phyloP scores from a whole-genome alignment of 2,888 invertebrate species.

The Pardosa pseudoannulata region DNA sequence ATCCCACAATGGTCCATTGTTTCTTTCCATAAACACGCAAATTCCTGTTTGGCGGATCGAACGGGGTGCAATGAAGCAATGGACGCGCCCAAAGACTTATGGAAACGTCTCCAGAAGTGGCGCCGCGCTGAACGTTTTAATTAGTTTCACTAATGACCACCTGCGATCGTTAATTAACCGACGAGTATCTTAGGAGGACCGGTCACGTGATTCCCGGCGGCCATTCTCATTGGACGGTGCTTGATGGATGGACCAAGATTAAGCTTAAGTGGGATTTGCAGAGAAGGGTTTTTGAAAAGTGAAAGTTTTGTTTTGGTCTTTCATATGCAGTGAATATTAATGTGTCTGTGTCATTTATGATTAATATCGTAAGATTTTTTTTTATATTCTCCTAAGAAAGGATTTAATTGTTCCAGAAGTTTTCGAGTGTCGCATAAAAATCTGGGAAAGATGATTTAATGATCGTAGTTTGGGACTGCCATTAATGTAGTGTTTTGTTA shows the following conservation, averaged over 20 bases:
- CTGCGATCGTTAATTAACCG: conserved; percentile 67
- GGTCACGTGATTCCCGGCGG: conserved; percentile 57
- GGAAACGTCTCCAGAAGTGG: conserved; percentile 36
- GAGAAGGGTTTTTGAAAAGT: conserved; percentile 19
- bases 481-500: too few relatives aligned
- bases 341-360: background rate
- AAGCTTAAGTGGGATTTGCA: conserved; percentile 40
- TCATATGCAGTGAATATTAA: background rate
- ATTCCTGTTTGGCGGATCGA: background rate
- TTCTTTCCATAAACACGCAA: background rate
- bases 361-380: background rate
- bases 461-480: too few relatives aligned
- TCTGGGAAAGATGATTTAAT: too few relatives aligned
- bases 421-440: background rate
- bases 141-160: conserved; percentile 69
- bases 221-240: conserved; percentile 34
- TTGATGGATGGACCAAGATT: conserved; percentile 58
- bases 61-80: background rate
- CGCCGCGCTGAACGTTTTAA: conserved; percentile 57
- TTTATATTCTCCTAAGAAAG: background rate
- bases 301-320: conserved; percentile 13
- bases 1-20: background rate
- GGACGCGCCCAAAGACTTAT: conserved; percentile 43
- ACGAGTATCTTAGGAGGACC: conserved; percentile 45
- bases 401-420: background rate